phyloP scores from a whole-genome alignment of 2,888 invertebrate species.

The Rapana venosa region DNA sequence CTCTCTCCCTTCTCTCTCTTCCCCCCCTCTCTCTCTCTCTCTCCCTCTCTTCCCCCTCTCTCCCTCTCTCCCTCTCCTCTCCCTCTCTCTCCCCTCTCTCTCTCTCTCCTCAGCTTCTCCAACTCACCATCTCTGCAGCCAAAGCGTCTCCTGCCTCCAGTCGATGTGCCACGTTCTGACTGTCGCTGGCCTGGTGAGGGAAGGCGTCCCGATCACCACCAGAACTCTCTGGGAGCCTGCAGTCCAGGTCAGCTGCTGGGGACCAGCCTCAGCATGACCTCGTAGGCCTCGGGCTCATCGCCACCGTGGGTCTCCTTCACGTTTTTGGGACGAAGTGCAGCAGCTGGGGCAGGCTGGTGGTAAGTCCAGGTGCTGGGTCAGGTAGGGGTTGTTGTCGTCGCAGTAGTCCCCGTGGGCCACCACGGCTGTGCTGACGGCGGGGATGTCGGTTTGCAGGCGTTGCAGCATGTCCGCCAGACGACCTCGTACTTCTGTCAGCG shows the following conservation, averaged over 20 bases:
- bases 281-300: conserved; percentile 74
- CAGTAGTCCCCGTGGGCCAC: conserved; percentile 76
- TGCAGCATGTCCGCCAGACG: conserved; percentile 69
- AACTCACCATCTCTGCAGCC: conserved; percentile 51
- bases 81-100: too few relatives aligned
- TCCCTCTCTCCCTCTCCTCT: background rate
- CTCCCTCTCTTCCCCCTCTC: too few relatives aligned
- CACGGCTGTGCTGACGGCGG: conserved; percentile 69
- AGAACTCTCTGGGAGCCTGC: conserved; percentile 63
- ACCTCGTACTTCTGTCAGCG: conserved; percentile 63
- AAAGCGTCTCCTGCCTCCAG: conserved; percentile 61
- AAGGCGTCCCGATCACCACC: conserved; percentile 74
- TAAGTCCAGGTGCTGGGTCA: conserved; percentile 69
- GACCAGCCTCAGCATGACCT: conserved; percentile 67
- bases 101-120: background rate
- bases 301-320: conserved; percentile 70
- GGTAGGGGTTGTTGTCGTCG: conserved; percentile 65
- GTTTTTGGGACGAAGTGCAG: conserved; percentile 59
- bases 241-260: conserved; percentile 67
- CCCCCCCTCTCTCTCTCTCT: too few relatives aligned
- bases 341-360: conserved; percentile 57
- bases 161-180: conserved; percentile 66
- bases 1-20: too few relatives aligned
- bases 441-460: conserved; percentile 72
- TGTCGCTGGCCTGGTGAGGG: conserved; percentile 68